Conservation (phyloP, 2,113 vertebrate genomes). For the Brachypodius melanocephalos region DNA sequence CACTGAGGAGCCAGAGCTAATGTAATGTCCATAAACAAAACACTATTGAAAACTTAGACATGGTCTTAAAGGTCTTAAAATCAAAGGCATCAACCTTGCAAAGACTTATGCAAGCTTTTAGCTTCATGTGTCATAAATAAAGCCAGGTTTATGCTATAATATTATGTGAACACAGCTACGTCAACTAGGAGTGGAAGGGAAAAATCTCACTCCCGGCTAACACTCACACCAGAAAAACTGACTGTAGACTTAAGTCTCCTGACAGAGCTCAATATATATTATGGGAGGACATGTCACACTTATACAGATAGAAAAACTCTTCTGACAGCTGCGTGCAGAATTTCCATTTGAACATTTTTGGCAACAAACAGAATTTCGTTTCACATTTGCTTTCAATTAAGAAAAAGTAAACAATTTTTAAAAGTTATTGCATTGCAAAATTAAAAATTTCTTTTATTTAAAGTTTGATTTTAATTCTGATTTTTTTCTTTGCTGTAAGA, state of each 20-base stretch:
- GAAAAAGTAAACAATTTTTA: background rate
- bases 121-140: background rate
- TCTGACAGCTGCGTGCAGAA: background rate
- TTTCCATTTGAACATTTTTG: background rate
- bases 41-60: background rate
- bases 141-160: background rate
- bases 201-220: background rate
- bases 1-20: background rate
- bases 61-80: background rate
- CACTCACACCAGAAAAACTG: background rate
- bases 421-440: background rate
- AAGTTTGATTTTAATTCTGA: background rate
- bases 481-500: background rate
- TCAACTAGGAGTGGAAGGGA: background rate
- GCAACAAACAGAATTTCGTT: background rate
- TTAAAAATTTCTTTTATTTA: background rate
- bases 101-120: background rate
- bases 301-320: background rate
- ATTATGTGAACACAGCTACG: background rate
- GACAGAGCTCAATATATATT: background rate
- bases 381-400: background rate
- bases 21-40: background rate
- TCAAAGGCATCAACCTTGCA: background rate
- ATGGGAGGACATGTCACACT: background rate
- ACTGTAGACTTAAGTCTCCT: background rate